Conservation (phyloP, 1,140 invertebrate species). For the Scaptomyza pallida region DNA sequence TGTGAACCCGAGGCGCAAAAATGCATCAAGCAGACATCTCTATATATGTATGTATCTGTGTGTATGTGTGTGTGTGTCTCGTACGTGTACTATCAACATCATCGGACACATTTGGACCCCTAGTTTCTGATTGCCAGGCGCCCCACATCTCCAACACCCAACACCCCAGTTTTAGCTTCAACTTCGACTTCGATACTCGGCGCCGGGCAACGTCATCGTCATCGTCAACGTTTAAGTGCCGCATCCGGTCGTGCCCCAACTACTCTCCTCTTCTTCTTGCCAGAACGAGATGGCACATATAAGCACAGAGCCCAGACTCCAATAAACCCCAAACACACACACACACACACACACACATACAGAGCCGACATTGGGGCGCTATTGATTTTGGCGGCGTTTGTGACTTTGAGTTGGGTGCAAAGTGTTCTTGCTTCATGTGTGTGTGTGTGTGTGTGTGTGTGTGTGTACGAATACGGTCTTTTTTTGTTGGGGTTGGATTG, state of each 20-base stretch:
- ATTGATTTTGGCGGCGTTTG: conserved; percentile 66
- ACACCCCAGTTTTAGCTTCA: conserved; percentile 3
- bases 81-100: conserved; percentile 77
- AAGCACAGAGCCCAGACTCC: too few relatives aligned
- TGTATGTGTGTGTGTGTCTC: conserved; percentile 29
- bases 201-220: conserved; percentile 37
- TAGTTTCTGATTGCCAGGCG: conserved; percentile 30
- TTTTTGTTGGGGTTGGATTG: conserved; percentile 27
- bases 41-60: conserved; percentile 19
- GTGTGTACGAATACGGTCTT: background rate
- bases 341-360: conserved; percentile 1
- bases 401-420: conserved; percentile 21
- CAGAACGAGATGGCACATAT: conserved; percentile 49
- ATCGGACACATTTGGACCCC: conserved; percentile 66
- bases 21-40: conserved; percentile 29
- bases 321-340: conserved; percentile 1
- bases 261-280: background rate
- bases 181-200: conserved; percentile 2
- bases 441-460: conserved; percentile 14
- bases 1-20: conserved; percentile 63
- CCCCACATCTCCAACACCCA: conserved; percentile 3
- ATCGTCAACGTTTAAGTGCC: conserved; percentile 75
- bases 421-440: conserved; percentile 4
- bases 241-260: conserved; percentile 57
- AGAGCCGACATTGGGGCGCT: conserved; percentile 63